phyloP scores from a whole-genome alignment of 2,888 invertebrate species.

The Stramonita haemastoma region DNA sequence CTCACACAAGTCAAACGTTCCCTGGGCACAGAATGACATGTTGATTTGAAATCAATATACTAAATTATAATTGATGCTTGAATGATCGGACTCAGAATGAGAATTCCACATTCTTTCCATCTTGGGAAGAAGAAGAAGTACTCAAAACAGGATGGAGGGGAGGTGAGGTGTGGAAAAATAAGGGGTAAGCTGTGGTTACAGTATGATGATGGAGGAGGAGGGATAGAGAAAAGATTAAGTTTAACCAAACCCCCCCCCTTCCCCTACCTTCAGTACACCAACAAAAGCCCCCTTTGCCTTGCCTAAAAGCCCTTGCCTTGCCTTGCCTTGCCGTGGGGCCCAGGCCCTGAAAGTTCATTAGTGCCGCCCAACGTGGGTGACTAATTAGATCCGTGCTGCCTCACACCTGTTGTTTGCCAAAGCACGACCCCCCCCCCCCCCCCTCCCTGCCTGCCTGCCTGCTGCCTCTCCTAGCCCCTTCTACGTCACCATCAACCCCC shows the following conservation, averaged over 20 bases:
- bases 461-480: background rate
- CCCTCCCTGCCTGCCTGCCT: background rate
- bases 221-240: background rate
- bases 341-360: conserved; percentile 11
- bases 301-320: background rate
- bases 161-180: too few relatives aligned
- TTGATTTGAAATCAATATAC: too few relatives aligned
- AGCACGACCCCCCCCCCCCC: background rate
- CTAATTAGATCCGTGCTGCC: conserved; percentile 34
- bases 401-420: conserved; percentile 34
- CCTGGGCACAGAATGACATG: too few relatives aligned
- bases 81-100: too few relatives aligned
- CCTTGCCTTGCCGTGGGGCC: background rate
- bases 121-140: too few relatives aligned
- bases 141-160: too few relatives aligned
- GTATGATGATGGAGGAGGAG: background rate
- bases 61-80: too few relatives aligned
- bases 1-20: too few relatives aligned
- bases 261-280: background rate
- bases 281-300: background rate
- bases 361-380: conserved; percentile 31
- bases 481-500: conserved; percentile 7
- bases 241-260: too few relatives aligned
- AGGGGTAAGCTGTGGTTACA: too few relatives aligned
- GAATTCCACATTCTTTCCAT: too few relatives aligned